Evolutionary conservation across 2,797 vertebrate species (phyloP).

Genomic region (Trichosurus vulpecula): DNA sequence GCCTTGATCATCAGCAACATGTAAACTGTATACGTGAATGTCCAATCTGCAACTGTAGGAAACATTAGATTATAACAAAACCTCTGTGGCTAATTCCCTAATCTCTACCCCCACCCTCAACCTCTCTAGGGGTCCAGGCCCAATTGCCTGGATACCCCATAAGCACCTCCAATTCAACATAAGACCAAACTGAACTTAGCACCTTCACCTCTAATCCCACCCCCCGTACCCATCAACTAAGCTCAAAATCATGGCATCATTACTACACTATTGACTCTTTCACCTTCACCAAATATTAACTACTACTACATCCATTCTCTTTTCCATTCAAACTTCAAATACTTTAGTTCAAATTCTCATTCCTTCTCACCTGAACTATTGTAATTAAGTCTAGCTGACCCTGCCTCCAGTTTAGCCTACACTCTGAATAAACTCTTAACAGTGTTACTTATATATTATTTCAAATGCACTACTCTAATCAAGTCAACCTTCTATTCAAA

Average conservation of each 20-base stretch:
- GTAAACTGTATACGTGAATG: neutral
- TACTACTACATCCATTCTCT: neutral
- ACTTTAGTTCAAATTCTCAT: neutral
- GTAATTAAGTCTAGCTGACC: neutral
- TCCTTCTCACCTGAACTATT: neutral
- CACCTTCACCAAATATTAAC: neutral
- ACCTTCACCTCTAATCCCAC: neutral
- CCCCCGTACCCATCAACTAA: neutral
- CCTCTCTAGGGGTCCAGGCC: neutral
- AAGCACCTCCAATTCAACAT: neutral
- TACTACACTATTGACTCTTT: too few species aligned
- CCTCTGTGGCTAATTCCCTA: neutral
- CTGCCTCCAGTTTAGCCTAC: neutral
- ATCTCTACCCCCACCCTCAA: conserved; percentile 2
- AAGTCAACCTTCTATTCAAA: neutral
- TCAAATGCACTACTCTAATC: neutral
- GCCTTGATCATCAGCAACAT: neutral
- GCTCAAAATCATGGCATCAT: neutral
- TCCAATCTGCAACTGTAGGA: neutral
- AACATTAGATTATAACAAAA: neutral
- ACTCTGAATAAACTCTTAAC: neutral
- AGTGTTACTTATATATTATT: neutral
- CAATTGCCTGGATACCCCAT: neutral
- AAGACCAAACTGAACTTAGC: neutral
- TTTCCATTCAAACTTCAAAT: neutral